Evolutionary conservation across 2,888 invertebrate species (phyloP), one percentile per base, ranked within the genome.

Genomic region (Macrophya annulata): DNA sequence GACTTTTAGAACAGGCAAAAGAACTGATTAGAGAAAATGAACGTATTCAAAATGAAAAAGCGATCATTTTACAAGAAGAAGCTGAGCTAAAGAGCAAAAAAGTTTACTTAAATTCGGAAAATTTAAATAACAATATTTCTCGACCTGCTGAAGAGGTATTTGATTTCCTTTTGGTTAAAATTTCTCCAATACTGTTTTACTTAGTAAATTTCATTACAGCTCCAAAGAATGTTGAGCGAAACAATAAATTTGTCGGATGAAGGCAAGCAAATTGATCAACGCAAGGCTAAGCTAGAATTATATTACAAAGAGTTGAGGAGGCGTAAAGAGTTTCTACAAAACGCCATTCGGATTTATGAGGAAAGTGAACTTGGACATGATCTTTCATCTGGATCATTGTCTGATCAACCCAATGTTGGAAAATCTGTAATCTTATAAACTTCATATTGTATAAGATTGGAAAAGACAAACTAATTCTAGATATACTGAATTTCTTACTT

Each of bases 1-100:
- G 74, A 43, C 84, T 84, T 3, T 76, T 84, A 31, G 84, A 76
- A 55, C 74, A 84, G 25, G 84, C 74, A 9, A 45, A 74, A n/a
- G 76, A 72, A 21, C 40, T 84, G 15, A 59, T 84, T 1, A 74
- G 59, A 62, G 74, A 72, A n/a, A 76, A 76, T 40, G n/a, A 55
- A 25, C n/a, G 59, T n/a, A 76, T 76, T 59, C 71, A 84, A 40
- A 25, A 62, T 15, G 59, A 51, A 6, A 62, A 76, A n/a, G 43
- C 15, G 0, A 25, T n/a, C 12, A 45, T 84, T 17, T n/a, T 72
- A 72, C 43, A 48, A 8, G 55, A 84, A 45, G 74, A 74, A 62
- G 40, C 59, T 17, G 76, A 84, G 45, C 84, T 84, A 1, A 21
- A 62, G 48, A 62, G 43, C 12, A 84, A 45, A 37, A 76, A 43